Percentiles rank a stretch among this genome's conserved stretches.
Evolutionary conservation across 2,113 vertebrate genomes (phyloP).

Genomic region (Seriola dumerili): DNA sequence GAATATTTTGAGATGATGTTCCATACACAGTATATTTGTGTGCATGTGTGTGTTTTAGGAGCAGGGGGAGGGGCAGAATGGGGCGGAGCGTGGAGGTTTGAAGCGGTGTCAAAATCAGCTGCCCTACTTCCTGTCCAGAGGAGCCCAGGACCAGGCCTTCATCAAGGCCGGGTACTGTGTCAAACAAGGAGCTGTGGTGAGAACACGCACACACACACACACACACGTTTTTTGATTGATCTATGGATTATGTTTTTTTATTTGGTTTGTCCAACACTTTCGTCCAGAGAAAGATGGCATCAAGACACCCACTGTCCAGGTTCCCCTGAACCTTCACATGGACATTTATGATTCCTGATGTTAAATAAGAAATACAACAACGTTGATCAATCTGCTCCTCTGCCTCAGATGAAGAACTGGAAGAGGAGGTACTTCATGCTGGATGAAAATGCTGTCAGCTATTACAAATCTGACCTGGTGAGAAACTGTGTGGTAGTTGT

Average conservation of each 20-base stretch:
- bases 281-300: not conserved
- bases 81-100: conserved; percentile 85
- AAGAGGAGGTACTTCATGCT: conserved; percentile 96
- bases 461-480: conserved; percentile 97
- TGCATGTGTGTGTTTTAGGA: conserved; percentile 82
- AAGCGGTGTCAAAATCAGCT: conserved; percentile 89
- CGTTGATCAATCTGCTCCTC: not conserved
- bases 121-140: conserved; percentile 89
- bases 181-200: conserved; percentile 97
- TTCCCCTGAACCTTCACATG: not conserved
- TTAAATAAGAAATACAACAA: no score
- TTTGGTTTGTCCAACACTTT: not conserved
- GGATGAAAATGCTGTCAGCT: conserved; percentile 94
- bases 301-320: no score
- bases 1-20: not conserved
- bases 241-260: not conserved
- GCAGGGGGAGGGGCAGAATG: conserved; percentile 87
- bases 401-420: conserved; percentile 96
- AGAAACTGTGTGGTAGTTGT: conserved; percentile 20
- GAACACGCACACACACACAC: conserved; percentile 56
- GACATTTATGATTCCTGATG: not conserved
- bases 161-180: conserved; percentile 96
- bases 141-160: conserved; percentile 86
- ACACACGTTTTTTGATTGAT: not conserved
- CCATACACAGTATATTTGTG: not conserved